Conservation (phyloP, 2,888 invertebrate genomes). For the Lagria hirta region DNA sequence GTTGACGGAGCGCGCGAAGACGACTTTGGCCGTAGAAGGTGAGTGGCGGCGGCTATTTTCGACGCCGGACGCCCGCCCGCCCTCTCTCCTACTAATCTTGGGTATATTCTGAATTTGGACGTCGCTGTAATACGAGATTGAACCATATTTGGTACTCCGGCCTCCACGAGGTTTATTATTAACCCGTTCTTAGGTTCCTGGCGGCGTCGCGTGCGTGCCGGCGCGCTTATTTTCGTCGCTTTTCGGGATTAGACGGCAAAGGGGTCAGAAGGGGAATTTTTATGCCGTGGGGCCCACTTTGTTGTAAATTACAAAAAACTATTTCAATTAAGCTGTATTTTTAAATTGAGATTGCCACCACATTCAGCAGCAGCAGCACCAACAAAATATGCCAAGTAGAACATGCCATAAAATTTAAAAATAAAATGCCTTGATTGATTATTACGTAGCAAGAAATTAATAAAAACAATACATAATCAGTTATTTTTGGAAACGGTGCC, state of each 20-base stretch:
- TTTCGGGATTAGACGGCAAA: constrained; percentile 20
- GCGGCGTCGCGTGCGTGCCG: constrained; percentile 24
- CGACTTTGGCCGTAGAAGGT: constrained; percentile 48
- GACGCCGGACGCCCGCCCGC: constrained; percentile 53
- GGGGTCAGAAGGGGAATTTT: no score
- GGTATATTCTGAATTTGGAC: constrained; percentile 66
- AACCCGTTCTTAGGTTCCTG: constrained; percentile 52
- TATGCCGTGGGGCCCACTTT: constrained; percentile 5
- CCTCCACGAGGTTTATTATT: constrained; percentile 50
- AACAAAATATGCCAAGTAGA: no score
- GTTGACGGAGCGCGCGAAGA: constrained; percentile 28
- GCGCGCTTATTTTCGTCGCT: constrained; percentile 20
- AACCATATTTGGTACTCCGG: constrained; percentile 65
- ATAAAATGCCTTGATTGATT: no score
- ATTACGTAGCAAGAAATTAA: no score
- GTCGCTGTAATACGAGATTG: constrained; percentile 69
- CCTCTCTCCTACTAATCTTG: constrained; percentile 47
- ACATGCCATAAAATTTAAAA: no score
- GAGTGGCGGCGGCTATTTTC: constrained; percentile 49
- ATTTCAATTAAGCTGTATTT: constrained; percentile 13
- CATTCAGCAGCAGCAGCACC: no score
- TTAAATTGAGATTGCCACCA: no score
- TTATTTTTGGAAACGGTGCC: no score
- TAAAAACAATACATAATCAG: no score
- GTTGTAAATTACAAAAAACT: constrained; percentile 15